Evolutionary conservation across 2,888 invertebrate genomes (phyloP).

Genomic region (Agrenia bidenticulata): DNA sequence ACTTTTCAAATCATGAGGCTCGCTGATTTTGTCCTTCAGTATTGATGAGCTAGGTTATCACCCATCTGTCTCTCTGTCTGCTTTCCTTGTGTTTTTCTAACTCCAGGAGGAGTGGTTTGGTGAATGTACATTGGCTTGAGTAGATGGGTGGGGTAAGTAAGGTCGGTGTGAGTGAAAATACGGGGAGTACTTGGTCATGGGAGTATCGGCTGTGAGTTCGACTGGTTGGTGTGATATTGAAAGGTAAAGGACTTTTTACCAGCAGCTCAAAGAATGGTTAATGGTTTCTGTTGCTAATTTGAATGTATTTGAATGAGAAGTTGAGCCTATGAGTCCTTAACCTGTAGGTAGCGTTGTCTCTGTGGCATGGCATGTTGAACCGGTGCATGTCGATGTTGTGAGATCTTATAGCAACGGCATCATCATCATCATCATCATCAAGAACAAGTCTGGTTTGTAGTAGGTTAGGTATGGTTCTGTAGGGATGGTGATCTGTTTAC

Average conservation of each 20-base stretch:
- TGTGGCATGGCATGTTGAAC: conserved; percentile 10
- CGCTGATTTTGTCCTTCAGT: conserved; percentile 17
- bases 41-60: conserved; percentile 9
- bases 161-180: neutral
- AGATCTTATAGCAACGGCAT: conserved; percentile 19
- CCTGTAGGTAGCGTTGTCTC: conserved; percentile 21
- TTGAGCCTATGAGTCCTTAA: conserved; percentile 23
- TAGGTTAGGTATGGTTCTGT: conserved; percentile 7
- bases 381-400: conserved; percentile 11
- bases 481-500: conserved; percentile 43
- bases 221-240: conserved; percentile 17
- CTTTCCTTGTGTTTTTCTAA: neutral
- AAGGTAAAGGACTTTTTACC: neutral
- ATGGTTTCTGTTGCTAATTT: conserved; percentile 10
- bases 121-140: neutral
- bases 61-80: too few species aligned
- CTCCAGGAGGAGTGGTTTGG: neutral
- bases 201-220: conserved; percentile 4
- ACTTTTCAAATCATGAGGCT: conserved; percentile 19
- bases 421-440: conserved; percentile 23
- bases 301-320: conserved; percentile 14
- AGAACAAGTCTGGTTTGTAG: conserved; percentile 21
- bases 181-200: neutral
- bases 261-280: conserved; percentile 2
- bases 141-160: neutral